Evolutionary conservation across 2,113 vertebrate genomes (phyloP).

Genomic region (Channa maculata): DNA sequence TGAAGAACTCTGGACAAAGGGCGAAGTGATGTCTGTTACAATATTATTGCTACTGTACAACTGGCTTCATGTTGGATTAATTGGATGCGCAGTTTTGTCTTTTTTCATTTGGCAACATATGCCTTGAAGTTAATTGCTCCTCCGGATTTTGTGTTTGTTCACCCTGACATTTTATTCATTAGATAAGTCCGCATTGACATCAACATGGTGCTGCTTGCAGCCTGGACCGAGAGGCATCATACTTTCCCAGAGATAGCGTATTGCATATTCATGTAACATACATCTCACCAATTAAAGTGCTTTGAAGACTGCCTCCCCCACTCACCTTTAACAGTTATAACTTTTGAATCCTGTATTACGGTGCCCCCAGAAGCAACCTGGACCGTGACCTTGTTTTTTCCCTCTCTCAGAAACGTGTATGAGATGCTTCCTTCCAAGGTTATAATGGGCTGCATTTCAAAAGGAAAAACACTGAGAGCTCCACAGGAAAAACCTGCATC

Average conservation of each 20-base stretch:
- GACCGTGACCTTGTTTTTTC: conserved; percentile 90
- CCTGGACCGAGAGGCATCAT: conserved; percentile 39
- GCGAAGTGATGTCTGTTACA: conserved; percentile 35
- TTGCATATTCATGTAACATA: conserved; percentile 71
- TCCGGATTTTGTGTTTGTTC: conserved; percentile 57
- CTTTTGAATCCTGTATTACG: conserved; percentile 93
- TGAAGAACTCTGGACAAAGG: conserved; percentile 89
- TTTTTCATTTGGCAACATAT: conserved; percentile 65
- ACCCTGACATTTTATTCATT: conserved; percentile 74
- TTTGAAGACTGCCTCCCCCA: conserved; percentile 47
- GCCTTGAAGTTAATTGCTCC: conserved; percentile 75
- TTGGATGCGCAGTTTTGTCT: conserved; percentile 68
- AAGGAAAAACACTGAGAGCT: conserved; percentile 50
- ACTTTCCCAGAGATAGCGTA: conserved; percentile 30
- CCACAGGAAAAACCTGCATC: conserved; percentile 35
- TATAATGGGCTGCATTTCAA: conserved; percentile 89
- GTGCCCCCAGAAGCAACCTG: conserved; percentile 90
- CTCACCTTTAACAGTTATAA: conserved; percentile 92
- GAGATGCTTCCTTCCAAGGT: conserved; percentile 94
- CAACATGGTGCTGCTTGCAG: conserved; percentile 24
- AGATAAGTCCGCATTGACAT: conserved; percentile 57
- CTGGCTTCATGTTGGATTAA: conserved; percentile 65
- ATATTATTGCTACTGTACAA: conserved; percentile 46
- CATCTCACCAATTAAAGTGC: conserved; percentile 61
- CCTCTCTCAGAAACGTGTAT: conserved; percentile 86